Percentiles rank a stretch among this genome's conserved stretches.
Evolutionary conservation across 2,797 vertebrate genomes (phyloP).

Genomic region (Catostomus latipinnis): DNA sequence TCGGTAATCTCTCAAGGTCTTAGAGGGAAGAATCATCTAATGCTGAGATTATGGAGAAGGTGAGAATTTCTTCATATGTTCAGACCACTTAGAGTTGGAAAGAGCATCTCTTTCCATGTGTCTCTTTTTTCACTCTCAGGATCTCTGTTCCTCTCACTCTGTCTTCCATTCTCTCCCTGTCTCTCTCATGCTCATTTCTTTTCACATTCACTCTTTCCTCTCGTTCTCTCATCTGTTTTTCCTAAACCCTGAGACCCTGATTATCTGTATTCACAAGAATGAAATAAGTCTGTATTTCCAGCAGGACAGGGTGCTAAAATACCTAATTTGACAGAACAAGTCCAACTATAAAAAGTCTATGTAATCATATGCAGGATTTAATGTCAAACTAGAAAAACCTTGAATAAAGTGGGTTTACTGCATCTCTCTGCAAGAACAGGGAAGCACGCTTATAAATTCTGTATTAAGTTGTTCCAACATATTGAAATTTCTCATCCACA

Average conservation of each 20-base stretch:
- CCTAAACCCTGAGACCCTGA: constrained; percentile 63
- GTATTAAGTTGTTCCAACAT: constrained; percentile 77
- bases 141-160: constrained; percentile 27
- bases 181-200: constrained; percentile 31
- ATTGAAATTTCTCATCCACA: constrained; percentile 74
- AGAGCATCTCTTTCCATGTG: constrained; percentile 16
- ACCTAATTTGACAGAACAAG: constrained; percentile 80
- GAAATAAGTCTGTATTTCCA: constrained; percentile 75
- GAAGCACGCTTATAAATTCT: constrained; percentile 77
- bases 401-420: constrained; percentile 75
- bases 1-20: constrained; percentile 51
- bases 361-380: constrained; percentile 78
- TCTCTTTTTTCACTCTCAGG: background rate
- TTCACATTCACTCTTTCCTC: background rate
- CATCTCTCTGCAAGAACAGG: constrained; percentile 73
- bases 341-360: constrained; percentile 73
- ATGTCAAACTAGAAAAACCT: constrained; percentile 71
- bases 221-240: constrained; percentile 10
- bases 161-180: constrained; percentile 22
- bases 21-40: constrained; percentile 39
- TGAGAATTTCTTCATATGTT: constrained; percentile 55
- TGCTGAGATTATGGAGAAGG: constrained; percentile 45
- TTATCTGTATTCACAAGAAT: constrained; percentile 73
- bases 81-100: constrained; percentile 34
- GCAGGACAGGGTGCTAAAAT: constrained; percentile 69